Evolutionary conservation across 2,888 invertebrate species (phyloP), one percentile per base, ranked within the genome.

Genomic region (Choristoneura rosaceana): DNA sequence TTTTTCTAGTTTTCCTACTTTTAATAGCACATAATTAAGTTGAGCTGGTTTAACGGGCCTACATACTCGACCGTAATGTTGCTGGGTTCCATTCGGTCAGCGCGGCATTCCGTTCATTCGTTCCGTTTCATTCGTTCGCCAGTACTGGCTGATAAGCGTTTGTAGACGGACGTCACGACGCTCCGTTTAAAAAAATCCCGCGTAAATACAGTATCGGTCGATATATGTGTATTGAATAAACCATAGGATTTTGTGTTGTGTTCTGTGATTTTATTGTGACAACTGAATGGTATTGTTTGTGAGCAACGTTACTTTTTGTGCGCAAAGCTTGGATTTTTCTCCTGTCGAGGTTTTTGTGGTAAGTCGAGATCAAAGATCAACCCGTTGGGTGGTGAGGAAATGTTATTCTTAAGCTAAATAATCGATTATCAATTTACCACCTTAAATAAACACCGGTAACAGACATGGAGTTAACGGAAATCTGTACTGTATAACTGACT

Each of bases 101-200:
- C 69, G 61, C 80, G 75, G 78, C 82, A 83, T 83, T 81, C 82
- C 85, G 79, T 73, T 86, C 84, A 79, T 82, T 84, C 87, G 82
- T 84, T 87, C 83, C 79, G 78, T 78, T 80, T 84, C 87, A 74
- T 76, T 80, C 77, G 75, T 59, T 78, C 84, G 64, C 81, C 84
- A 92, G 93, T 93, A 89, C 87, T 84, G 84, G 81, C 82, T 90
- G 92, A 91, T 92, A 92, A 90, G 88, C 86, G 87, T 75, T 77
- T 47, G 67, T 61, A 33, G 74, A 63, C 52, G 81, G 87, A 83
- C 80, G 91, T 86, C 79, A 77, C 76, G 76, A 74, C 71, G 76
- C 71, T 62, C 66, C 75, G 17, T 66, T 78, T 70, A 74, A 74
- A 50, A 47, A 73, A 76, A 82, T 85, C 84, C 85, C 91, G 90